Evolutionary conservation across 2,888 invertebrate genomes (phyloP).

Genomic region (Carpatolechia fugitivella): DNA sequence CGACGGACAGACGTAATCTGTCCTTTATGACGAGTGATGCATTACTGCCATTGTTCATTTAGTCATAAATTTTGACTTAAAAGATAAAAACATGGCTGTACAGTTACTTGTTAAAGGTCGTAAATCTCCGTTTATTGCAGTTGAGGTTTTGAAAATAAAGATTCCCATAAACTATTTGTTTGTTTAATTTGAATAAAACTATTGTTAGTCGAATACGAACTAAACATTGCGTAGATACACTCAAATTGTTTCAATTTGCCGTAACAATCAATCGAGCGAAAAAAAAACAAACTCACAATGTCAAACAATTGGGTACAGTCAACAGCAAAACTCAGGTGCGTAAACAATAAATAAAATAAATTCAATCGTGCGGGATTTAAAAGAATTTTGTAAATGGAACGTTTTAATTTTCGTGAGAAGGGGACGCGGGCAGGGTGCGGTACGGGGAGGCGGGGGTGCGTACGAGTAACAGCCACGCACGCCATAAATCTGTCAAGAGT

Average conservation of each 20-base stretch:
- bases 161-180: background rate
- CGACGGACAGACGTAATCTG: conserved; percentile 62
- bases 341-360: conserved; percentile 38
- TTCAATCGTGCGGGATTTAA: conserved; percentile 46
- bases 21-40: conserved; percentile 75
- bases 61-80: conserved; percentile 49
- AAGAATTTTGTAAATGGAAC: conserved; percentile 56
- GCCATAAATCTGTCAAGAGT: conserved; percentile 70
- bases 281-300: conserved; percentile 2
- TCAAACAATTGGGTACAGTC: conserved; percentile 22
- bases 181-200: background rate
- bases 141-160: conserved; percentile 2
- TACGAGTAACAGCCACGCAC: conserved; percentile 61
- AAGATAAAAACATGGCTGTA: conserved; percentile 20
- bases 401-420: conserved; percentile 60
- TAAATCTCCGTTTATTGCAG: conserved; percentile 18
- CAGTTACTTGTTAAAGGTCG: conserved; percentile 21
- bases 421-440: conserved; percentile 28
- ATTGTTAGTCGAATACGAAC: background rate
- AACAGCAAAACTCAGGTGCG: conserved; percentile 34
- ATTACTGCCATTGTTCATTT: conserved; percentile 64
- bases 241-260: background rate
- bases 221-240: background rate
- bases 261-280: background rate
- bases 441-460: conserved; percentile 35